These are phyloP conservation scores for Columbina picui DNA, from an alignment of 2,113 vertebrate genomes.

Conservation along the genomic window DNA sequence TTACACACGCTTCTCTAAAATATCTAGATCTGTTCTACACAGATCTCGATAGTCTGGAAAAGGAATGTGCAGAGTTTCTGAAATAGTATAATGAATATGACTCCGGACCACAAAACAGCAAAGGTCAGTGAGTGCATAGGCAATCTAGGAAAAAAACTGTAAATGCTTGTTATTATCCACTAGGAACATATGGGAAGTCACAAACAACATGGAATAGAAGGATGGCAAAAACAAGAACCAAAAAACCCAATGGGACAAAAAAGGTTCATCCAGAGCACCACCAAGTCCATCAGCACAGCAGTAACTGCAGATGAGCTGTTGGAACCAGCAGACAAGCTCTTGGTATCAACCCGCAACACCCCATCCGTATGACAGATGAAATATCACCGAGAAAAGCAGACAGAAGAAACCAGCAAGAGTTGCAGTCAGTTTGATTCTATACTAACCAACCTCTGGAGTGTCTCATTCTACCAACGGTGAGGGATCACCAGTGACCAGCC, in stretches of 20 bases:
- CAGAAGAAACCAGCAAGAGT: not conserved
- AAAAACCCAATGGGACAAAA: not conserved
- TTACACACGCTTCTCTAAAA: not conserved
- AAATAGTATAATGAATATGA: not conserved
- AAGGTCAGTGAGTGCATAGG: not conserved
- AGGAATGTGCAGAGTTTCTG: not conserved
- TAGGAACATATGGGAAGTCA: not conserved
- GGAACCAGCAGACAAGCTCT: not conserved
- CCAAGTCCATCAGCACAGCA: not conserved
- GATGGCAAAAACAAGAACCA: not conserved
- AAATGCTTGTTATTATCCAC: not conserved
- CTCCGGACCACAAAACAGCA: not conserved
- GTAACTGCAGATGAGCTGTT: not conserved
- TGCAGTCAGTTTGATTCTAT: not conserved
- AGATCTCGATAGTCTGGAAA: not conserved
- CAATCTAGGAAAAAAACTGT: not conserved
- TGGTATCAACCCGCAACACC: not conserved
- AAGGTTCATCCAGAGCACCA: not conserved
- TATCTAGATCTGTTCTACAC: not conserved
- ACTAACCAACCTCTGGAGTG: not conserved
- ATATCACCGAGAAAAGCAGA: not conserved
- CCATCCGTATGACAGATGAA: fast-evolving
- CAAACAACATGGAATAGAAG: not conserved
- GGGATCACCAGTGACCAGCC: not conserved
- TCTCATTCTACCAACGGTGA: not conserved